Evolutionary conservation across 2,797 vertebrate species (phyloP).

Genomic region (Siniperca scherzeri): DNA sequence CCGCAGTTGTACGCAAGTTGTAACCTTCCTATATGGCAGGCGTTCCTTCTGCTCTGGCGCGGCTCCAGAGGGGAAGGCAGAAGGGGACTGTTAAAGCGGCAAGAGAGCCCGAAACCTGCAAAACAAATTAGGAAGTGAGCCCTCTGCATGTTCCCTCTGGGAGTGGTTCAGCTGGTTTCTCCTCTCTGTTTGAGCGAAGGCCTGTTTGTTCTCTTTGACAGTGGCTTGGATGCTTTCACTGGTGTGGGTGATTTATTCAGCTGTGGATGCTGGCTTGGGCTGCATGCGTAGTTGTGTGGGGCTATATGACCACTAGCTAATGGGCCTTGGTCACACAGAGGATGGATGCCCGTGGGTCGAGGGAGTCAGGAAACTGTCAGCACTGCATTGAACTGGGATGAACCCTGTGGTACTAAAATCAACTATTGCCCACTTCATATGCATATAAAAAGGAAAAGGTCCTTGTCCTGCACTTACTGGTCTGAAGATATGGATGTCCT

Average conservation of each 20-base stretch:
- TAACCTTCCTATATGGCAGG: constrained; percentile 84
- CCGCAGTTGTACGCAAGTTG: constrained; percentile 79
- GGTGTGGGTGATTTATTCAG: constrained; percentile 80
- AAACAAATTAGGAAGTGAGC: constrained; percentile 82
- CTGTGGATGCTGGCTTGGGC: constrained; percentile 56
- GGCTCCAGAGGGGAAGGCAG: constrained; percentile 75
- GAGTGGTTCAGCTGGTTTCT: constrained; percentile 75
- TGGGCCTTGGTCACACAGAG: constrained; percentile 34
- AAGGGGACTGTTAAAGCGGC: constrained; percentile 70
- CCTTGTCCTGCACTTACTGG: constrained; percentile 84
- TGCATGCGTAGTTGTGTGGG: constrained; percentile 46
- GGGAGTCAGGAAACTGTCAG: constrained; percentile 47
- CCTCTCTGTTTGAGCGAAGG: constrained; percentile 52
- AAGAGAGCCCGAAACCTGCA: constrained; percentile 70
- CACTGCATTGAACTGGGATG: constrained; percentile 41
- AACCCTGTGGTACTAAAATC: constrained; percentile 37
- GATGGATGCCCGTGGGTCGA: constrained; percentile 40
- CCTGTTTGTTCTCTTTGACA: constrained; percentile 77
- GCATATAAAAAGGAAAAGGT: constrained; percentile 17
- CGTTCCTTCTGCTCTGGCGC: constrained; percentile 76
- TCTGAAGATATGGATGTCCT: constrained; percentile 97
- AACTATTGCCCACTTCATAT: constrained; percentile 32
- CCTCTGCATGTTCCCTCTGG: constrained; percentile 71
- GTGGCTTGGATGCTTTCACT: constrained; percentile 62
- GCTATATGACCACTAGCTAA: constrained; percentile 50